phyloP scores from a whole-genome alignment of 2,113 vertebrate genomes.

The Sardina pilchardus region DNA sequence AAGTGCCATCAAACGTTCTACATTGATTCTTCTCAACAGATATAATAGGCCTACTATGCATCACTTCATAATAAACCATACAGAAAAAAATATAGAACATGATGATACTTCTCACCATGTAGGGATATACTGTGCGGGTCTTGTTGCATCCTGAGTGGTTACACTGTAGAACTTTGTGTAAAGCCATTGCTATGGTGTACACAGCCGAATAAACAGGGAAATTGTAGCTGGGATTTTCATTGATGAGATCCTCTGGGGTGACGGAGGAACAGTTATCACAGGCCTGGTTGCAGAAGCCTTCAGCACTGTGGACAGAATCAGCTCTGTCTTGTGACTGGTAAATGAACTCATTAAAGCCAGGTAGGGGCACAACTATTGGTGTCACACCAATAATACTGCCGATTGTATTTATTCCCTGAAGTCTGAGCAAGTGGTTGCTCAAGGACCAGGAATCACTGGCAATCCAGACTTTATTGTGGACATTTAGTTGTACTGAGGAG shows the following conservation, averaged over 20 bases:
- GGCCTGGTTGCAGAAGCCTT: constrained; percentile 60
- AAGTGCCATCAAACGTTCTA: no score
- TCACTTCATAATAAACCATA: not conserved
- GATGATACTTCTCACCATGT: constrained; percentile 69
- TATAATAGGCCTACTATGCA: no score
- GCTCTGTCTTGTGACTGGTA: constrained; percentile 15
- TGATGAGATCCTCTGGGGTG: not conserved
- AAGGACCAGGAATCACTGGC: constrained; percentile 76
- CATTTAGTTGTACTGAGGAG: constrained; percentile 65
- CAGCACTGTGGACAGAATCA: not conserved
- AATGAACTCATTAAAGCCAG: constrained; percentile 66
- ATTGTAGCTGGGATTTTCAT: constrained; percentile 46
- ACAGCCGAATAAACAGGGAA: constrained; percentile 73
- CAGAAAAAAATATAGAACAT: not conserved
- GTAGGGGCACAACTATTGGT: constrained; percentile 50
- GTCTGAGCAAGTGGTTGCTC: constrained; percentile 52
- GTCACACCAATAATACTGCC: constrained; percentile 77
- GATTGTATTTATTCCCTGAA: constrained; percentile 64
- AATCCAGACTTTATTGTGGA: constrained; percentile 80
- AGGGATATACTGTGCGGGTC: constrained; percentile 64
- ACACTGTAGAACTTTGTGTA: constrained; percentile 77
- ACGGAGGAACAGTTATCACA: constrained; percentile 58
- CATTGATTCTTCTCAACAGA: no score
- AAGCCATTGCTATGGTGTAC: constrained; percentile 73
- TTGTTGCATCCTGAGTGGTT: constrained; percentile 57